A percentile compares a stretch with the other conserved stretches of the same genome.
Evolutionary conservation across 1,140 invertebrate species (phyloP).

Genomic region (Penaeus vannamei): DNA sequence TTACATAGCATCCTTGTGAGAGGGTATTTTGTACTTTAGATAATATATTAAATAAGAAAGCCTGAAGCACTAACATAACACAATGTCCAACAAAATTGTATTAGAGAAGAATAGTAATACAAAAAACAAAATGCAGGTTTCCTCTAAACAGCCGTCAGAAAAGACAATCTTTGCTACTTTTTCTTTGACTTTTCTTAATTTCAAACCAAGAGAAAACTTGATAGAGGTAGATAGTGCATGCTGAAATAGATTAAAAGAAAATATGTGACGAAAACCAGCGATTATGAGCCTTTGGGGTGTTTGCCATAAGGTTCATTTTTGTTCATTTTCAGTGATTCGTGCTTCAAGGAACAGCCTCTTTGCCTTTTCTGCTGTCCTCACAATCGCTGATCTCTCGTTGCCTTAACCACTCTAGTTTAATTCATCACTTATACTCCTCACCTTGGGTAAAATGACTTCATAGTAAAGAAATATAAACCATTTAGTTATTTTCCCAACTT

Average conservation of each 20-base stretch:
- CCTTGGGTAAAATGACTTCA: constrained; percentile 1
- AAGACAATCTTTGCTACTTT: neutral
- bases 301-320: too few species aligned
- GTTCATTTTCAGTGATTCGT: too few species aligned
- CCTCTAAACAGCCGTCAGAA: constrained; percentile 45
- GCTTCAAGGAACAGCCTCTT: too few species aligned
- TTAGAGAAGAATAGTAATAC: too few species aligned
- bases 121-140: constrained; percentile 1
- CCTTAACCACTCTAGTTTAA: neutral
- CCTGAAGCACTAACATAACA: too few species aligned
- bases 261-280: constrained; percentile 42
- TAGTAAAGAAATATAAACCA: too few species aligned
- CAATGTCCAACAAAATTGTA: too few species aligned
- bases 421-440: too few species aligned
- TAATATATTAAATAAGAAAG: too few species aligned
- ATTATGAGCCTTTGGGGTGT: constrained; percentile 37
- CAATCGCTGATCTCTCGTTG: constrained; percentile 40
- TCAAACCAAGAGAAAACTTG: neutral
- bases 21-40: too few species aligned
- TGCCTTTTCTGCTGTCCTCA: neutral
- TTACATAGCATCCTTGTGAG: too few species aligned
- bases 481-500: too few species aligned
- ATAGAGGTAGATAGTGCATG: neutral
- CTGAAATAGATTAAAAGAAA: neutral
- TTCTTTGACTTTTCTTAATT: constrained; percentile 21